Evolutionary conservation across 1,140 invertebrate species (phyloP).

Genomic region (Habropoda laboriosa): DNA sequence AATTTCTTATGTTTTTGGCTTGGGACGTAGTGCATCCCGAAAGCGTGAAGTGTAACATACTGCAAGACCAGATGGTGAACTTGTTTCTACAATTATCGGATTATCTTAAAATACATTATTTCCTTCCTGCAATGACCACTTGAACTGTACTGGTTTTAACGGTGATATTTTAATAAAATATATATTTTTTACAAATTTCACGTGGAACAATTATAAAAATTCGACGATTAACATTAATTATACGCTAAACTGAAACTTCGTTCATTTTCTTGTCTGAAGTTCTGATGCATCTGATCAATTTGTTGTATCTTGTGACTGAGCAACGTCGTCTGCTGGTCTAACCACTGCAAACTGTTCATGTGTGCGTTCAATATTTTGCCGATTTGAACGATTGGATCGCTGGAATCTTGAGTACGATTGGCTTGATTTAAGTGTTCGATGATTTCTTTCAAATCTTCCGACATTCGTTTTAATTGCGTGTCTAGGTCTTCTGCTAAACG

Average conservation of each 20-base stretch:
- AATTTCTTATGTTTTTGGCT: conserved; percentile 83
- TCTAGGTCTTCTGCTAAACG: conserved; percentile 94
- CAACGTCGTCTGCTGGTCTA: conserved; percentile 89
- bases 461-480: conserved; percentile 96
- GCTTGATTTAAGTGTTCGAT: conserved; percentile 96
- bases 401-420: conserved; percentile 90
- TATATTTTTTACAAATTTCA: conserved; percentile 12
- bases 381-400: conserved; percentile 95
- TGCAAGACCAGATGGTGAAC: conserved; percentile 82
- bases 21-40: conserved; percentile 84
- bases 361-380: conserved; percentile 97
- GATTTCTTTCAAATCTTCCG: conserved; percentile 96
- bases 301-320: conserved; percentile 91
- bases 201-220: not conserved
- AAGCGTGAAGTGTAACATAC: conserved; percentile 84
- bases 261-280: conserved; percentile 89
- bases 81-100: conserved; percentile 83
- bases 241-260: conserved; percentile 84
- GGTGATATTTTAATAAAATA: conserved; percentile 12
- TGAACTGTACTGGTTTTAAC: conserved; percentile 28
- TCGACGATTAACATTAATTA: conserved; percentile 64
- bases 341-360: conserved; percentile 97
- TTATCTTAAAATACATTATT: conserved; percentile 84
- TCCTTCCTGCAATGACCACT: conserved; percentile 80
- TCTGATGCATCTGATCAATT: conserved; percentile 91